These are phyloP conservation scores for Dipodomys ordii DNA, from an alignment of 2,113 vertebrate species.

Conservation along the genomic window DNA sequence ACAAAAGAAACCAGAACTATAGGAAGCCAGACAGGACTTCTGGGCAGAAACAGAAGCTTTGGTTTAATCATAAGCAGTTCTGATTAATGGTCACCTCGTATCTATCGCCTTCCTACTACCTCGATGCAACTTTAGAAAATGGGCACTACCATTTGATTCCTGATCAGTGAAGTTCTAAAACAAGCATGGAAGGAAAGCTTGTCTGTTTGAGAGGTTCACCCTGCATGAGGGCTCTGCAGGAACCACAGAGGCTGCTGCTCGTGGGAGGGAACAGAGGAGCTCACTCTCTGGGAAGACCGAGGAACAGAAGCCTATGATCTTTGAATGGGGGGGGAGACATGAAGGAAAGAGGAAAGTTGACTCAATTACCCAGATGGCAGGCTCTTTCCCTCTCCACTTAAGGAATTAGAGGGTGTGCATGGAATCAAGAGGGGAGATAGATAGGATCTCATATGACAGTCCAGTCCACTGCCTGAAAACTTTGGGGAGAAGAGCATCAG, in stretches of 20 bases:
- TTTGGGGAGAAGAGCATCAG: neutral
- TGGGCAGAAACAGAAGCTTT: conserved; percentile 1
- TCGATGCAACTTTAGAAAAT: neutral
- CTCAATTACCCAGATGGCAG: neutral
- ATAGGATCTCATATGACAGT: neutral
- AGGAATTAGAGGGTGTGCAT: neutral
- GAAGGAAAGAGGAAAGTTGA: neutral
- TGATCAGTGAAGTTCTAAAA: neutral
- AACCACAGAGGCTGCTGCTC: neutral
- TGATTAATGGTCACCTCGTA: neutral
- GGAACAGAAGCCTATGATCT: neutral
- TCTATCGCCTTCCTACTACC: neutral
- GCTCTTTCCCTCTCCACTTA: neutral
- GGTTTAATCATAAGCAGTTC: neutral
- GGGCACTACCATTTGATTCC: neutral
- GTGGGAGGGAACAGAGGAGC: neutral
- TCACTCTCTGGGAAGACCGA: neutral
- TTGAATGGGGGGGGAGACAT: neutral
- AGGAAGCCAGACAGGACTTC: neutral
- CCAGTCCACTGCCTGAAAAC: too few species aligned
- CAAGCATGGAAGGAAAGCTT: neutral
- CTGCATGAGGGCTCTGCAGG: neutral
- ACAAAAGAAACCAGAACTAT: neutral
- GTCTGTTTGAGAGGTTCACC: neutral
- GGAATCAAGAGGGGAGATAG: neutral